Conservation (phyloP, 1,140 invertebrate genomes). For the Cyrtorhinus lividipennis region DNA sequence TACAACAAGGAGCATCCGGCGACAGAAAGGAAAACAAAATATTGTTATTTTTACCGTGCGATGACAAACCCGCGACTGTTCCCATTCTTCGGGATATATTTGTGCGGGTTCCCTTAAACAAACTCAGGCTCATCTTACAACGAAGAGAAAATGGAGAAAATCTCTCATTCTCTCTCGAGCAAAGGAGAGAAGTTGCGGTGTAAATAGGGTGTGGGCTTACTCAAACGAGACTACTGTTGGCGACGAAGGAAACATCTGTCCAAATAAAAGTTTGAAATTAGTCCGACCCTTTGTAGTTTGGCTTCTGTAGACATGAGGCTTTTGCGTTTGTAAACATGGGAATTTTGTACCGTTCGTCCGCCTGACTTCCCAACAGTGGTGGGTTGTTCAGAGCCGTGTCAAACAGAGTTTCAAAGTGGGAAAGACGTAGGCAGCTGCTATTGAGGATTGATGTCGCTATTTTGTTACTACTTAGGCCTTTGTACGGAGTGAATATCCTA, state of each 20-base stretch:
- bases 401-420: neutral
- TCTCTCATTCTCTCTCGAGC: no score
- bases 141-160: neutral
- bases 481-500: no score
- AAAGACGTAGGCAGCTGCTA: neutral
- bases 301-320: neutral
- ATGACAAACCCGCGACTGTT: neutral
- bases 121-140: neutral
- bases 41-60: neutral
- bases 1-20: neutral
- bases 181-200: neutral
- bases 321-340: neutral
- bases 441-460: no score
- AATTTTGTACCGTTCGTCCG: neutral
- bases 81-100: neutral
- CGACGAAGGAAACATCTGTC: neutral
- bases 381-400: neutral
- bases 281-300: neutral
- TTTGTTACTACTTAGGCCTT: no score
- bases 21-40: neutral
- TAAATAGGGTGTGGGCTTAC: no score
- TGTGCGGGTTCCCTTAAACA: neutral
- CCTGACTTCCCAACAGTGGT: neutral
- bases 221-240: neutral
- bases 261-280: neutral